Base-by-base conservation (phyloP, 1,140 invertebrate species). In the Cherax quadricarinatus region DNA sequence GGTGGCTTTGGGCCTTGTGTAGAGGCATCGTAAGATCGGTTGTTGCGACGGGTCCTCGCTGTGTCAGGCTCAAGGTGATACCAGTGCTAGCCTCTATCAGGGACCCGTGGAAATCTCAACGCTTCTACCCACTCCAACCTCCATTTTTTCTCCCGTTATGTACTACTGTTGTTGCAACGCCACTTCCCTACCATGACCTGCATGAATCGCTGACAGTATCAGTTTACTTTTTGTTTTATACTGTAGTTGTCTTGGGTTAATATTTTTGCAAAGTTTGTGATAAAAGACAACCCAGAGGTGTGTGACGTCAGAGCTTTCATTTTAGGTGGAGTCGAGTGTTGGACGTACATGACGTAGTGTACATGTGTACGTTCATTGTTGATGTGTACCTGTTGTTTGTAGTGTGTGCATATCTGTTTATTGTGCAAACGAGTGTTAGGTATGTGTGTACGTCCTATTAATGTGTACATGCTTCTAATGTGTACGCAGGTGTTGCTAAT, bases 41-140 rank as follows among this genome's bases (percentile, higher is more conserved):
- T 30, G 57, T 88, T 53, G 75, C 30, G 78, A 53, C 24, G 7
- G 53, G 75, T 1, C n/a, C 73, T 30, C 24, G 24, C 62, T 10
- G 88, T 90, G 88, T 18, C 81, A 66, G 66, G 81, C 66, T 75
- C 88, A 90, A 90, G 88, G 88, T 90, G 88, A 90, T 90, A 90
- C 81, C 51, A 24, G 60, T 2, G 73, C 88, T 90, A 90, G 88
- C 88, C 88, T 90, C 88, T 16, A 73, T 49, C 88, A 81, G 51
- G 88, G 88, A 51, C 88, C 81, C 88, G 30, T 90, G 48, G 30
- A 78, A 80, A 57, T 75, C 70, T 75, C 51, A 49, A 75, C n/a
- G 70, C 70, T 6, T 75, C 5, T 75, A 24, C 24, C 14, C 70
- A 6, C 24, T 24, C 70, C 6, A 7, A 75, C 24, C 62, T 70